Percentiles rank a stretch among this genome's conserved stretches.
phyloP scores from a whole-genome alignment of 2,888 invertebrate species.

The Dione juno region DNA sequence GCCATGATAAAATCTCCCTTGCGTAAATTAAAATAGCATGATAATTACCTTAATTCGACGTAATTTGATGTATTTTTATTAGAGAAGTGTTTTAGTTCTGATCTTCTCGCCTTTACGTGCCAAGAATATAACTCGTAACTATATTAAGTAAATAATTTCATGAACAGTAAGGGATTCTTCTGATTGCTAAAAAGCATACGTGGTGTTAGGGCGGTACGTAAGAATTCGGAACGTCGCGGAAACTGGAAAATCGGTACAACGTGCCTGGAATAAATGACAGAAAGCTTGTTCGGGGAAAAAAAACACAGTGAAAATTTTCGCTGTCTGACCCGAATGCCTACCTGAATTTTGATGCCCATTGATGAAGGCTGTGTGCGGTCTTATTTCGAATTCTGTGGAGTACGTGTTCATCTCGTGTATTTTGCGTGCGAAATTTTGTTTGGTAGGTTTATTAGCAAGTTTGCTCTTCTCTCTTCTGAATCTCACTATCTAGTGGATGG shows the following conservation, averaged over 20 bases:
- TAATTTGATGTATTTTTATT: conserved; percentile 37
- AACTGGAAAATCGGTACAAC: conserved; percentile 69
- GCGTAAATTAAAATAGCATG: no score
- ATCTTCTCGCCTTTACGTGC: conserved; percentile 40
- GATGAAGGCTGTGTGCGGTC: conserved; percentile 28
- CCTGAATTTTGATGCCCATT: conserved; percentile 35
- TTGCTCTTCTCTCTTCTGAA: neutral
- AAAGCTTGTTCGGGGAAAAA: conserved; percentile 33
- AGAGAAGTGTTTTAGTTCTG: conserved; percentile 41
- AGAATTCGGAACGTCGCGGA: conserved; percentile 59
- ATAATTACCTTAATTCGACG: neutral
- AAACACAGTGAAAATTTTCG: conserved; percentile 32
- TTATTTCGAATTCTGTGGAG: conserved; percentile 18
- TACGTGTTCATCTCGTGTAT: conserved; percentile 17
- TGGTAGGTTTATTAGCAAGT: neutral
- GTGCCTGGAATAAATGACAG: conserved; percentile 58
- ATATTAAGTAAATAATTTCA: conserved; percentile 68
- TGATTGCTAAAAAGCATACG: conserved; percentile 57
- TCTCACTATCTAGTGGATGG: neutral
- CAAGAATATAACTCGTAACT: conserved; percentile 33
- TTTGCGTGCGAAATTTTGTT: conserved; percentile 6
- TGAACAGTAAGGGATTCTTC: conserved; percentile 61
- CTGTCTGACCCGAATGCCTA: conserved; percentile 33
- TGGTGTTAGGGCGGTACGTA: conserved; percentile 58
- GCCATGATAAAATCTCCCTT: no score